Evolutionary conservation across 1,140 invertebrate genomes (phyloP).

Genomic region (Aethina tumida): DNA sequence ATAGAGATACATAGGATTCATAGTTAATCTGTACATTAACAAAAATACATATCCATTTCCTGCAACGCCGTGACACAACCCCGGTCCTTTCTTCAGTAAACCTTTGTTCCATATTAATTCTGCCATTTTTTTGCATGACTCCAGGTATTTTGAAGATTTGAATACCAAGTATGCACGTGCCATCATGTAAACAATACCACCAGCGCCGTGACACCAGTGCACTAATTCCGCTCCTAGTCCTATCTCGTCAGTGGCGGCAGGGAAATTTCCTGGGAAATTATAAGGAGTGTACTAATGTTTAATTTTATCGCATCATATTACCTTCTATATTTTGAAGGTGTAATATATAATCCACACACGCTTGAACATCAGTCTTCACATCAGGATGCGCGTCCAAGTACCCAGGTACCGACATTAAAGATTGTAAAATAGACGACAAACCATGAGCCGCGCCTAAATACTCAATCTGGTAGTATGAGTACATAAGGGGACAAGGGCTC

Average conservation of each 20-base stretch:
- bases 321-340: slow-evolving; percentile 42
- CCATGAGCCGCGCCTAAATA: slow-evolving; percentile 80
- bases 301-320: no score
- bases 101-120: slow-evolving; percentile 74
- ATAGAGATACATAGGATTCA: slow-evolving; percentile 59
- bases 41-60: slow-evolving; percentile 81
- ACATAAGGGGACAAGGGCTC: slow-evolving; percentile 67
- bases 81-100: slow-evolving; percentile 70
- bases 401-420: slow-evolving; percentile 53
- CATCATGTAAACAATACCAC: slow-evolving; percentile 64
- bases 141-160: slow-evolving; percentile 63
- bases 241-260: slow-evolving; percentile 63
- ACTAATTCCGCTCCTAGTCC: slow-evolving; percentile 53
- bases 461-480: slow-evolving; percentile 74
- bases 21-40: slow-evolving; percentile 65
- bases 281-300: no score
- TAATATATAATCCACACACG: slow-evolving; percentile 51
- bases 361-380: slow-evolving; percentile 44
- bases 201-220: slow-evolving; percentile 85
- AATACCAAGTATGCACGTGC: slow-evolving; percentile 70
- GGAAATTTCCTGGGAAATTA: slow-evolving; percentile 76
- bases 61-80: slow-evolving; percentile 77
- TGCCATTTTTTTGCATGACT: slow-evolving; percentile 55
- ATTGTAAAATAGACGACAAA: slow-evolving; percentile 52
- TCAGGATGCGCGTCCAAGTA: slow-evolving; percentile 45